Conservation (phyloP, 2,113 vertebrate species). For the Cacatua alba region DNA sequence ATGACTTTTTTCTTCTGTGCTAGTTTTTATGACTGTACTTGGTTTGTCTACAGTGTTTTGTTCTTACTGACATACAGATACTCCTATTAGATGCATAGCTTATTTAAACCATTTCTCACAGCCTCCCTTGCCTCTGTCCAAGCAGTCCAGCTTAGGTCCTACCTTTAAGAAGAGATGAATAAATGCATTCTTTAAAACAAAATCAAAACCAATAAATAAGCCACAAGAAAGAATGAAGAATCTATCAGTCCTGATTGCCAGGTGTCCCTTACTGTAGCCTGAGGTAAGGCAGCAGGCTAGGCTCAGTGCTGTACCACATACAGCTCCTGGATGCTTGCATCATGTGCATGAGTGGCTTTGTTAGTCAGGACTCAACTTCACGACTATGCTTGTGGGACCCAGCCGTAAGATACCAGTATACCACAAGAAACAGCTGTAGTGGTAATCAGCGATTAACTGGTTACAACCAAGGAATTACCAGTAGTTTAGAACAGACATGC, state of each 20-base stretch:
- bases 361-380: not conserved
- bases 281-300: not conserved
- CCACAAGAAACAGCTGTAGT: not conserved
- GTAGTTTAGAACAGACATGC: not conserved
- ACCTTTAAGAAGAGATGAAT: not conserved
- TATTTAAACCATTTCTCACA: not conserved
- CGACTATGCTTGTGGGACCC: not conserved
- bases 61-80: not conserved
- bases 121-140: not conserved
- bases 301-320: accelerated
- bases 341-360: accelerated
- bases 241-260: not conserved
- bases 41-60: not conserved
- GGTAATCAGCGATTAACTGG: not conserved
- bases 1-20: not conserved
- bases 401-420: not conserved
- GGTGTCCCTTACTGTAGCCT: not conserved
- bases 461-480: not conserved
- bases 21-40: not conserved
- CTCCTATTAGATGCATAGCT: not conserved
- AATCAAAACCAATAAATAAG: not conserved
- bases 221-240: not conserved
- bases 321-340: not conserved
- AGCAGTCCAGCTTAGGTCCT: not conserved
- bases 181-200: not conserved